phyloP scores from a whole-genome alignment of 30 jellyfish, hydroid and myxozoan species.

The Aurelia sp. region DNA sequence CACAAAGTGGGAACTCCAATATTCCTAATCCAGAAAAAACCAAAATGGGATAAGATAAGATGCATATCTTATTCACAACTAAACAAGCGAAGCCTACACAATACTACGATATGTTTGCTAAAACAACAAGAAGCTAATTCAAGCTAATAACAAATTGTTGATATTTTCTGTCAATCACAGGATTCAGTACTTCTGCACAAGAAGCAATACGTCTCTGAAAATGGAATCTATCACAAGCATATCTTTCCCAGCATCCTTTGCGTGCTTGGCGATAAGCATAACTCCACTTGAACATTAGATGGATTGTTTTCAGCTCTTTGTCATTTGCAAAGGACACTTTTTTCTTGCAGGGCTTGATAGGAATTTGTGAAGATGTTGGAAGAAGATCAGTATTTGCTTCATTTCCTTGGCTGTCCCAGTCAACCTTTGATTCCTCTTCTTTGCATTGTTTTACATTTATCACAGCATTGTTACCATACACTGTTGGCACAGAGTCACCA shows the following conservation, averaged over 20 bases:
- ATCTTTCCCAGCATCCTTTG: constrained; percentile 65
- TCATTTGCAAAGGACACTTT: constrained; percentile 48
- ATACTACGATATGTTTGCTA: too few species aligned
- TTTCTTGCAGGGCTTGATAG: constrained; percentile 17
- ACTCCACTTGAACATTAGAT: constrained; percentile 57
- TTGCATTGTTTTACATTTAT: background rate
- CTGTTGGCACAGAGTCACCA: background rate
- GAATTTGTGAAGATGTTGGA: too few species aligned
- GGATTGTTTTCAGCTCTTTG: constrained; percentile 36
- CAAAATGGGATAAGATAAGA: too few species aligned
- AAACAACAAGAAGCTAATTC: background rate
- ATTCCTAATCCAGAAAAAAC: too few species aligned
- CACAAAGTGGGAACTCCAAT: too few species aligned
- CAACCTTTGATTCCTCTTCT: background rate
- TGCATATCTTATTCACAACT: too few species aligned
- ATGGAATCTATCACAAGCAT: constrained; percentile 64
- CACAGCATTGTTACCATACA: background rate
- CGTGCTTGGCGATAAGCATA: constrained; percentile 60
- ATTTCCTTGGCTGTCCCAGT: background rate
- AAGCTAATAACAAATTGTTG: constrained; percentile 4
- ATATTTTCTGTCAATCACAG: constrained; percentile 25
- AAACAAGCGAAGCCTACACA: too few species aligned
- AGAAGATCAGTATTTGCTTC: background rate
- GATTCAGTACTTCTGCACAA: constrained; percentile 33
- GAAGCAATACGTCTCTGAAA: constrained; percentile 41